These are phyloP conservation scores for Zenarchopterus dispar DNA, from an alignment of 2,797 vertebrate species.

Conservation along the genomic window DNA sequence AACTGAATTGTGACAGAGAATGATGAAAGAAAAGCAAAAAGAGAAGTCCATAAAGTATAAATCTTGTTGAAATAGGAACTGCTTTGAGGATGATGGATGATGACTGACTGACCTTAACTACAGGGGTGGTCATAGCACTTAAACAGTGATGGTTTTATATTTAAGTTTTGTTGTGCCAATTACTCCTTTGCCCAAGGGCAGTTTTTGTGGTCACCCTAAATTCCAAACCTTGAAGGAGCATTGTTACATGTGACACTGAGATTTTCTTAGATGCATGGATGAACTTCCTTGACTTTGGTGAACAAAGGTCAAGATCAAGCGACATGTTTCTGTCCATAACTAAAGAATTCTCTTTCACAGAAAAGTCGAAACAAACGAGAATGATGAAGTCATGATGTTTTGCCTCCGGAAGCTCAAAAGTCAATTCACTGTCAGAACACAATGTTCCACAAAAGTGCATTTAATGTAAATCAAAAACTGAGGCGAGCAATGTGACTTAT, in stretches of 20 bases:
- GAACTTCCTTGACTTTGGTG: neutral
- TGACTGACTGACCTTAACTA: constrained; percentile 14
- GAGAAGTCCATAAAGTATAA: constrained; percentile 25
- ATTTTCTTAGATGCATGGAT: neutral
- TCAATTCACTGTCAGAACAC: too few species aligned
- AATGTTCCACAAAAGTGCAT: too few species aligned
- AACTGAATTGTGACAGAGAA: constrained; percentile 30
- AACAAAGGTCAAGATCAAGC: neutral
- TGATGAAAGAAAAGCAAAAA: constrained; percentile 36
- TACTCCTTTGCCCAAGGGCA: neutral
- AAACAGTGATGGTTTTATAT: constrained; percentile 6
- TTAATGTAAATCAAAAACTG: too few species aligned
- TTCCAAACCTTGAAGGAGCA: neutral
- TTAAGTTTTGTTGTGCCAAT: constrained; percentile 18
- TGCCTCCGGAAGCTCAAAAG: too few species aligned
- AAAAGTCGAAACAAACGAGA: too few species aligned
- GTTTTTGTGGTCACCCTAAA: too few species aligned
- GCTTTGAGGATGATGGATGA: constrained; percentile 35
- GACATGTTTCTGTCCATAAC: neutral
- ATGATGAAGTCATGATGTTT: too few species aligned
- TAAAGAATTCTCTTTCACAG: neutral
- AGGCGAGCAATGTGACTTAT: too few species aligned
- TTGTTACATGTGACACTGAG: neutral
- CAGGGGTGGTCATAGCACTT: constrained; percentile 16
- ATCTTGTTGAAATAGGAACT: constrained; percentile 39